Conservation (phyloP, 2,888 invertebrate genomes). For the Protonemura montana region DNA sequence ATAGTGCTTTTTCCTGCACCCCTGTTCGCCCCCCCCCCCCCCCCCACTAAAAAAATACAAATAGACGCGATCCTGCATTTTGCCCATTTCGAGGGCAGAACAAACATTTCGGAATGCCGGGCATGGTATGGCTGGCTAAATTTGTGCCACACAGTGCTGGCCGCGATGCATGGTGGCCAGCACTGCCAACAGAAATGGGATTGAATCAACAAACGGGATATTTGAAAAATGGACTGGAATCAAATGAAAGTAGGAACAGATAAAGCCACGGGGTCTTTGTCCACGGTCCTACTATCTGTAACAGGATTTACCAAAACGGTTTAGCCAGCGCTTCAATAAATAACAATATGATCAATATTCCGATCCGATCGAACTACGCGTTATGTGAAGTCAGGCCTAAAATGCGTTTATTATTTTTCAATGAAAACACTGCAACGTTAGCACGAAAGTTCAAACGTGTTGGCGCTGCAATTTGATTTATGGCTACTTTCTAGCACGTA, state of each 20-base stretch:
- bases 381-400: background rate
- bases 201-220: slow-evolving; percentile 30
- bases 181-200: background rate
- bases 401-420: background rate
- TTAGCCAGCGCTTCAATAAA: background rate
- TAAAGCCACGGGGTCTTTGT: background rate
- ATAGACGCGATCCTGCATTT: background rate
- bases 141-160: background rate
- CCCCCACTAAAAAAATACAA: background rate
- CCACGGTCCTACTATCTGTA: background rate
- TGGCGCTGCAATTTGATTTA: background rate
- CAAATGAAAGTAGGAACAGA: background rate
- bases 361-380: background rate
- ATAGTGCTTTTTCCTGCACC: background rate
- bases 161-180: too few species aligned
- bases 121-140: background rate
- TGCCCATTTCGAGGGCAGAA: slow-evolving; percentile 33
- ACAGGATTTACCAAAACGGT: background rate
- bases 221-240: slow-evolving; percentile 22
- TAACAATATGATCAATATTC: background rate
- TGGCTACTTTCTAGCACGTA: background rate
- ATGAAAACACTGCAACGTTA: background rate
- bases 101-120: slow-evolving; percentile 18
- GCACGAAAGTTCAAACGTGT: background rate
- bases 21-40: too few species aligned